Evolutionary conservation across 2,113 vertebrate genomes (phyloP), one percentile per base, ranked within the genome.

Genomic region (Oreochromis aureus): DNA sequence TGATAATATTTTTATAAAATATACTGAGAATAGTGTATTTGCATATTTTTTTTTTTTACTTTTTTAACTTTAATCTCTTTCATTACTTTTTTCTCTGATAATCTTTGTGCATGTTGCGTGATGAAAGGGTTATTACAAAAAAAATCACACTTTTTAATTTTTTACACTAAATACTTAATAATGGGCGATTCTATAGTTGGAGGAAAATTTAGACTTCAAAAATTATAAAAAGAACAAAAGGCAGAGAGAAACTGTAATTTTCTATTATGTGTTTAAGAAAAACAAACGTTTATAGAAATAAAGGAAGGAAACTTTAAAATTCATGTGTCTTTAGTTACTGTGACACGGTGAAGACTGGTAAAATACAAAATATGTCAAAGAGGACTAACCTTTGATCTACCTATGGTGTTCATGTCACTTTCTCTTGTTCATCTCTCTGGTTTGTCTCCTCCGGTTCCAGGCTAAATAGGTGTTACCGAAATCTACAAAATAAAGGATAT

Each of bases 1-100:
- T 46, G 22, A 76, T 73, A 27, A 73, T 76, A 76, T 73, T 46
- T 46, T 46, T 44, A 18, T 46, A 46, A 73, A 46, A 27, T 46
- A 46, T 73, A 27, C 41, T 46, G 41, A 46, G 5, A 73, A 27
- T 73, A 11, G 15, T 48, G 22, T 18, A 10, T 73, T 27, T 48
- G 7, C 11, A 69, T 73, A 19, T 19, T 19, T 73, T 18, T 3
- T 19, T 51, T 73, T 46, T 5, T 46, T 27, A 4, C 11, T 46
- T 73, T 69, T 39, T 41, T 0, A 3, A 36, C 30, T 1, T 41
- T 41, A 22, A 69, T 39, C 3, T 39, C 0, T 22, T 44, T 9
- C 11, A 41, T 10, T 71, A 44, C 3, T 44, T 24, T n/a, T 71
- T 71, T 19, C 36, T 41, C 66, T 24, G 2, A 15, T 0, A 24